Evolutionary conservation across 2,113 vertebrate genomes (phyloP), one percentile per base, ranked within the genome.

Genomic region (Plestiodon gilberti): DNA sequence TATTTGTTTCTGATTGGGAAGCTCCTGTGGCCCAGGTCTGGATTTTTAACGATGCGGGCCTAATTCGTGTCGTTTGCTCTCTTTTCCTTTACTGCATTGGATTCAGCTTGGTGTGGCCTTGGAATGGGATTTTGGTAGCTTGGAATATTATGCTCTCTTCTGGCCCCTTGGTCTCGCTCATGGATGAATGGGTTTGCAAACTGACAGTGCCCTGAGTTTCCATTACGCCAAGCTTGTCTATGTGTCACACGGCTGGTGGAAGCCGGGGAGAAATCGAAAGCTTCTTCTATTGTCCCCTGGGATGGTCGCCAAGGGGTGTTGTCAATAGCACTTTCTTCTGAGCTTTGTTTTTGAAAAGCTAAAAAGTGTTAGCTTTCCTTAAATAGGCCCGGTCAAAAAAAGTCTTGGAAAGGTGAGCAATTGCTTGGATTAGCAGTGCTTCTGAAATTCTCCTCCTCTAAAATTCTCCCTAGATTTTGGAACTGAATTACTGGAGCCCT

Each of bases 31-130:
- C 64, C 35, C 15, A 80, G 59, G 28, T 65, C 61, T 48, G 28
- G 30, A n/a, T n/a, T 48, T 14, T 71, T 71, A 22, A 3, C 0
- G 78, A 18, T 0, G 4, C 0, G 7, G 0, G 0, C 20, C 28
- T 0, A 52, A 25, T 22, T 3, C 40, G 14, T 0, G 69, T 8
- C 6, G 3, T 25, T 70, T 0, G 0, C 0, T 2, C 64, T 64
- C 65, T 74, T 52, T 38, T 40, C 1, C 35, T 57, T 23, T 15
- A 38, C 10, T 30, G 14, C 0, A 17, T 2, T 5, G 18, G 14
- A 73, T 6, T 78, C 61, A 2, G 1, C 22, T 57, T 62, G 17
- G 65, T 57, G 52, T 38, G 14, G 69, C 43, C 74, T 64, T 13
- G 0, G 8, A 8, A 33, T 0, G 82, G 43, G n/a, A n/a, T 40